Base-by-base conservation (phyloP, 2,113 vertebrate genomes). In the Scopus umbretta region DNA sequence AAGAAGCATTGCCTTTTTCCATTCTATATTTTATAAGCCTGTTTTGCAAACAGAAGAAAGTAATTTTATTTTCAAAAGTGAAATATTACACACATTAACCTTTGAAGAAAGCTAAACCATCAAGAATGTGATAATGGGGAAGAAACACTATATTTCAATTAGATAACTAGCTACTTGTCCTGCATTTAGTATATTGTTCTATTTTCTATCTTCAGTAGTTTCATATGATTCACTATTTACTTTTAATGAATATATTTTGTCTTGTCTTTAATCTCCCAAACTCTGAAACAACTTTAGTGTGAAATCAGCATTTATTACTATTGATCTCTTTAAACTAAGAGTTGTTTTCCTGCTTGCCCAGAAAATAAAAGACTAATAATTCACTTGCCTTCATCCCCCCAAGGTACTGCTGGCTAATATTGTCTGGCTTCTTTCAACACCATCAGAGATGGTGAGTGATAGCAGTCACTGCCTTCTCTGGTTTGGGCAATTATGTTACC, bases 281-380 rank as follows among this genome's bases (percentile, higher is more conserved):
- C 13, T 55, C 43, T 61, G 34, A 65, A 94, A 65, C 43, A 82
- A 61, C 53, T 65, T 85, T 25, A 65, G 10, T 53, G 62, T 85
- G 73, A 93, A 90, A 80, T 88, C 81, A 90, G 9, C 36, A 86
- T 93, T 90, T 87, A 90, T 90, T 90, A 94, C 32, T 94, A 96
- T 94, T 5, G 80, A 96, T 89, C 74, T 82, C 43, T 76, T 88
- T 76, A 91, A 82, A 89, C 6, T 75, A 93, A 76, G 36, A 84
- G 27, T 34, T 86, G 23, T 90, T 74, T 93, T 94, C 25, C 45
- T 45, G 10, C 12, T 94, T 86, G 32, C 25, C 14, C 45, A 80
- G 50, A 83, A 90, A 92, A 82, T 23, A 85, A 65, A 75, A 93
- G 29, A 32, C 34, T 90, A 91, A 65, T 93, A 95, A 88, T 90